A percentile compares a stretch with the other conserved stretches of the same genome.
Conservation (phyloP, 2,113 vertebrate genomes). For the Leptobrachium leishanense region DNA sequence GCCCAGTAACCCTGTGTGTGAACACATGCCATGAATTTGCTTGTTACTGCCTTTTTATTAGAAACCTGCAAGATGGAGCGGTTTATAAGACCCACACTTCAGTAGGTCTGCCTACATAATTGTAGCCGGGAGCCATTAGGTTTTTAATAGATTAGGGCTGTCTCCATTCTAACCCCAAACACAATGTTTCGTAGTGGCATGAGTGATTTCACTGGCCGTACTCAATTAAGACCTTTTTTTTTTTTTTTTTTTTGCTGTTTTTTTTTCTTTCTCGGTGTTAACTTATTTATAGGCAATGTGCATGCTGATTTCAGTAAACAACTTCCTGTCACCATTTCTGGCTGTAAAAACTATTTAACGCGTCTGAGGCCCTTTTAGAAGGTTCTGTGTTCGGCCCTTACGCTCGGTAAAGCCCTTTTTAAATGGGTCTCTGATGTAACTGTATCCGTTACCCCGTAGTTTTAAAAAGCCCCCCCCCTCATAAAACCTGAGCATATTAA, state of each 20-base stretch:
- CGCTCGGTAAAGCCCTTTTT: too few species aligned
- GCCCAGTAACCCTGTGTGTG: too few species aligned
- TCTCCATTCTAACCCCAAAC: neutral
- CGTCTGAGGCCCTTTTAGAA: too few species aligned
- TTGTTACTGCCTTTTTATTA: neutral
- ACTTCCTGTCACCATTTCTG: neutral
- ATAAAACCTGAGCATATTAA: too few species aligned
- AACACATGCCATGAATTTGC: too few species aligned
- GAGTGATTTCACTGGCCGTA: neutral
- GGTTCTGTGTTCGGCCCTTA: too few species aligned
- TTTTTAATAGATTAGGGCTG: slow-evolving; percentile 16
- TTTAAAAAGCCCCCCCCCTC: too few species aligned
- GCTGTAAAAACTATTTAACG: neutral
- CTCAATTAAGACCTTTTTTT: neutral
- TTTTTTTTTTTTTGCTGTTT: neutral
- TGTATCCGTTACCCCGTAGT: too few species aligned
- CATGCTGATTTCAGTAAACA: slow-evolving; percentile 41
- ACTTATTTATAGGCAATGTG: slow-evolving; percentile 51
- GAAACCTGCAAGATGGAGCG: neutral
- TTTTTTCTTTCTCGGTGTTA: slow-evolving; percentile 30
- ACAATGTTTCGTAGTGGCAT: neutral
- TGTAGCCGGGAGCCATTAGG: neutral
- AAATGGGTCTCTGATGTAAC: too few species aligned
- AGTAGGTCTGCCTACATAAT: neutral
- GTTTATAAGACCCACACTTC: neutral